phyloP scores from a whole-genome alignment of 2,113 vertebrate genomes.

The Alethe diademata region DNA sequence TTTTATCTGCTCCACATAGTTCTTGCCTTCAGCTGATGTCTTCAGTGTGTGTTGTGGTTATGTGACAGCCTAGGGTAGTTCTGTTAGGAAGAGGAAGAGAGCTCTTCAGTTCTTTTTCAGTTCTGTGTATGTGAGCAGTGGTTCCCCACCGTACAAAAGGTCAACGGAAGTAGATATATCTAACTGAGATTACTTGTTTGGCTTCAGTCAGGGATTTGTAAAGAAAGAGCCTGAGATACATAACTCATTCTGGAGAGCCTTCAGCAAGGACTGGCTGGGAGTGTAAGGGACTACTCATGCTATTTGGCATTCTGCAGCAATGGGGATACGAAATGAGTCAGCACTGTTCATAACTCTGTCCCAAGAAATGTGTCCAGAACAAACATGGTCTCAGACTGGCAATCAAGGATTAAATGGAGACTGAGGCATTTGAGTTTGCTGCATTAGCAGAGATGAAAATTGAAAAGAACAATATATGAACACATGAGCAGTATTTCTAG shows the following conservation, averaged over 20 bases:
- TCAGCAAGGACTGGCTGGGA: background rate
- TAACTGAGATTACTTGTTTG: background rate
- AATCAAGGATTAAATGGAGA: background rate
- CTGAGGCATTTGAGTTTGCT: background rate
- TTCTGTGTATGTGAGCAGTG: background rate
- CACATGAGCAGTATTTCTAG: background rate
- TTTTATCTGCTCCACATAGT: background rate
- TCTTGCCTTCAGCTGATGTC: background rate
- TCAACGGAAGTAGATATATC: background rate
- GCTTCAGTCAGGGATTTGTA: background rate
- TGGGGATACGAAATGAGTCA: background rate
- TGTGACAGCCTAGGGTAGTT: background rate
- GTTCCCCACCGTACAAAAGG: background rate
- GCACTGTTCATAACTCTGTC: background rate
- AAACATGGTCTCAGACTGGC: background rate
- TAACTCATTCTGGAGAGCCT: background rate
- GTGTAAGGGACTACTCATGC: accelerated
- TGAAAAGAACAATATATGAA: background rate
- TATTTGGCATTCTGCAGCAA: background rate
- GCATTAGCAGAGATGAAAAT: background rate
- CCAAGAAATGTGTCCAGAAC: background rate
- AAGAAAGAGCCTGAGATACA: background rate
- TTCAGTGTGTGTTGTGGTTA: background rate
- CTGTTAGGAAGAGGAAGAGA: background rate
- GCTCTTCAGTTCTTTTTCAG: background rate